Evolutionary conservation across 1,140 invertebrate genomes (phyloP).

Genomic region (Platorchestia sp.): DNA sequence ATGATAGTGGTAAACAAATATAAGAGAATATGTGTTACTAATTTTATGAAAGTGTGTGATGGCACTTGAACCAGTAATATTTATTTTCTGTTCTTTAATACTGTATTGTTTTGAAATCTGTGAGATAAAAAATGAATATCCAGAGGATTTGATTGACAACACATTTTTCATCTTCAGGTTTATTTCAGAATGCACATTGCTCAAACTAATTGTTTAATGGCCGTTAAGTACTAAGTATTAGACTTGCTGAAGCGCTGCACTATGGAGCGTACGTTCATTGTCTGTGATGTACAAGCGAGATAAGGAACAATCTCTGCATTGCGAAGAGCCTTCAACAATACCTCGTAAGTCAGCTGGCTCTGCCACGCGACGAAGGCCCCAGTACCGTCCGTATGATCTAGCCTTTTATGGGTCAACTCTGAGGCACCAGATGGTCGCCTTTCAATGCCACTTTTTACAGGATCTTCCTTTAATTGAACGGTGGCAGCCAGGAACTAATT

Average conservation of each 20-base stretch:
- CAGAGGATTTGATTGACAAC: background rate
- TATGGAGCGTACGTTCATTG: background rate
- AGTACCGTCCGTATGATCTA: background rate
- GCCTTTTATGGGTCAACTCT: slow-evolving; percentile 10
- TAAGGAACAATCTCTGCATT: background rate
- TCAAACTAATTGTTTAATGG: background rate
- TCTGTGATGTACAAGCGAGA: background rate
- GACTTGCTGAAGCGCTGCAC: background rate
- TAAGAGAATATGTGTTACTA: background rate
- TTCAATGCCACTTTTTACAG: slow-evolving; percentile 28
- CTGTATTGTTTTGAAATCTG: background rate
- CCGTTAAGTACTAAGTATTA: background rate
- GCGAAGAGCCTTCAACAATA: background rate
- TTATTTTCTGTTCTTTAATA: background rate
- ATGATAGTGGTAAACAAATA: background rate
- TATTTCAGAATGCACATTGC: background rate
- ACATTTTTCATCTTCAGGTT: background rate
- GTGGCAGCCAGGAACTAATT: background rate
- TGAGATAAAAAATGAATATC: background rate
- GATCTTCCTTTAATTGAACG: slow-evolving; percentile 9
- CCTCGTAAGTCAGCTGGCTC: background rate
- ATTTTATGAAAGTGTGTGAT: background rate
- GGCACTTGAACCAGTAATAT: background rate
- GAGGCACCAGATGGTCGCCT: slow-evolving; percentile 14
- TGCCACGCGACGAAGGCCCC: background rate